Base-by-base conservation (phyloP, 1,140 invertebrate genomes). In the Sitophilus oryzae region DNA sequence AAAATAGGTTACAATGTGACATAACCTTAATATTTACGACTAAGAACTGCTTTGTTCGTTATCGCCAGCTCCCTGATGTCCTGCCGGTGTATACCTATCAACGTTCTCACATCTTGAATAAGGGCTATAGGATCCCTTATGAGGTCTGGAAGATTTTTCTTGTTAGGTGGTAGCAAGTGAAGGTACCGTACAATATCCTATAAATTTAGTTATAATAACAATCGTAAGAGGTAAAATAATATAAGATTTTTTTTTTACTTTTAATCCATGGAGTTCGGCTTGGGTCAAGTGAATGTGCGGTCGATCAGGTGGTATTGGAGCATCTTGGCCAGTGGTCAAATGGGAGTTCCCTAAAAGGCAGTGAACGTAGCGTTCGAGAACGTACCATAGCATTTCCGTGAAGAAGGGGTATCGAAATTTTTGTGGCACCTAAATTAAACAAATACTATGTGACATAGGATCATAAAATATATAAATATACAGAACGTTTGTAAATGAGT, bases 321-420 rank as follows among this genome's bases (percentile, higher is more conserved):
- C 62, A 55, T 79, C 75, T 3, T 68, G 62, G 37, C 76, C 75
- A 3, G 79, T 80, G 47, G 85, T 81, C 35, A 92, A 72, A 72
- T 94, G 90, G 23, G 83, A 86, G 53, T 86, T 82, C 0, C 93
- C 93, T 21, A 94, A 75, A 11, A 97, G 73, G 41, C 90, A 89
- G 62, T 87, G 82, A 2, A 98, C 90, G 72, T 98, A 97, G 25
- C 91, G 79, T 64, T 94, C 93, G 30, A 98, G 74, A 1, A 97
- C 93, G 73, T 98, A 98, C 95, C 95, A 98, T 18, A 96, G 75
- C 84, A 98, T 96, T 77, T 98, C 94, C 3, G 89, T 93, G 72
- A 95, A 98, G 74, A 96, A 98, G 11, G 95, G 95, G 73, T 97
- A 98, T 0, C 94, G 82, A 74, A 96, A 98, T 76, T 97, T 97